Percentiles rank a stretch among this genome's conserved stretches.
Evolutionary conservation across 53 echinoderm and acorn worm species (phyloP).

Genomic region (Stichopus horrens): DNA sequence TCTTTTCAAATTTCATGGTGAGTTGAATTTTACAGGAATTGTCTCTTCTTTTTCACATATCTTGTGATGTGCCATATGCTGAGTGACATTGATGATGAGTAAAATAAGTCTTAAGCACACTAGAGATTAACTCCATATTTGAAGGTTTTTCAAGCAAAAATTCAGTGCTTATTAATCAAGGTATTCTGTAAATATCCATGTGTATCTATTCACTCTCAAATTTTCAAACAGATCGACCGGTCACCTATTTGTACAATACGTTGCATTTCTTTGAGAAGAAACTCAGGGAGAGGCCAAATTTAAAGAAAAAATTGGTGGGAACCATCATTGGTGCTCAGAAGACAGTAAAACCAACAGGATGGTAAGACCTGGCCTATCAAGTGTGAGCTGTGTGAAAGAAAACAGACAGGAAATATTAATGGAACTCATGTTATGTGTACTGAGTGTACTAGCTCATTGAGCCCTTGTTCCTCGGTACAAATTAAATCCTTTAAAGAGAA

Average conservation of each 20-base stretch:
- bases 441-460: no score
- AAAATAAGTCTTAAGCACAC: background rate
- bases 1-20: constrained; percentile 99
- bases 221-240: constrained; percentile 71
- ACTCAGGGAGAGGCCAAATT: constrained; percentile 76
- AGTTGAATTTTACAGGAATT: constrained; percentile 30
- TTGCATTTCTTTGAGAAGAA: constrained; percentile 98
- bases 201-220: no score
- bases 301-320: constrained; percentile 85
- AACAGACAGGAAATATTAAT: no score
- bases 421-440: no score
- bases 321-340: constrained; percentile 92
- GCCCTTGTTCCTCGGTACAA: no score
- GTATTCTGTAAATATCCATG: no score
- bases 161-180: no score
- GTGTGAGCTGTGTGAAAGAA: background rate
- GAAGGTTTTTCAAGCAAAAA: no score
- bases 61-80: no score
- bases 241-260: constrained; percentile 94
- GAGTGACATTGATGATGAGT: background rate
- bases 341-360: constrained; percentile 79
- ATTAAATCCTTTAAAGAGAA: no score
- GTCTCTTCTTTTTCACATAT: no score
- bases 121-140: background rate
- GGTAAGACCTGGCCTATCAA: constrained; percentile 52